These are phyloP conservation scores for Oryzias sinensis DNA, from an alignment of 2,797 vertebrate genomes.

Conservation along the genomic window DNA sequence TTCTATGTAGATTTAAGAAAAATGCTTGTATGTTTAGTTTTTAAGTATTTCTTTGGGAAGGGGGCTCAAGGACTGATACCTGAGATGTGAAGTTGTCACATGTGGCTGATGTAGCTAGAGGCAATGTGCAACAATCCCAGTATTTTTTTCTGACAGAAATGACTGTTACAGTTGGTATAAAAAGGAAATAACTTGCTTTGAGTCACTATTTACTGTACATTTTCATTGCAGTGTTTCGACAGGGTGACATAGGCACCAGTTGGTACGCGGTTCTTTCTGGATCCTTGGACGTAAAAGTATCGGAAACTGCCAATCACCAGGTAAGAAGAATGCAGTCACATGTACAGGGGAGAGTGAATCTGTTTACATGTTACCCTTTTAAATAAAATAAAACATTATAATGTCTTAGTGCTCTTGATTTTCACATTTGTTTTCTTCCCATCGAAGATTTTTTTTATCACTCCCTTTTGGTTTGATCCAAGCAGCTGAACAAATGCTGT, in stretches of 20 bases:
- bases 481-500: conserved; percentile 11
- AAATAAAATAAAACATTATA: background rate
- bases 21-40: too few relatives aligned
- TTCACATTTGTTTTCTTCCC: background rate
- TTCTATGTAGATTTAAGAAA: too few relatives aligned
- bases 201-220: conserved; percentile 3
- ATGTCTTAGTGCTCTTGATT: background rate
- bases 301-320: conserved; percentile 97
- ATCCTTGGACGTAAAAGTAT: conserved; percentile 97
- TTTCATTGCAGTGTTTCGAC: conserved; percentile 86
- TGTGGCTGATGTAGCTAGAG: conserved; percentile 8
- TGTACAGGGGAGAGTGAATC: background rate
- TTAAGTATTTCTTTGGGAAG: too few relatives aligned
- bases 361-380: too few relatives aligned
- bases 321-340: conserved; percentile 67
- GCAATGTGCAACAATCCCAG: background rate
- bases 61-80: too few relatives aligned
- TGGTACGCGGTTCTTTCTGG: conserved; percentile 98
- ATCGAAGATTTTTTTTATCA: conserved; percentile 5
- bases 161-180: too few relatives aligned
- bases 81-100: background rate
- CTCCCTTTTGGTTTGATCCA: conserved; percentile 2
- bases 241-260: conserved; percentile 96
- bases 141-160: background rate
- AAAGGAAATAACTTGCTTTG: background rate